These are phyloP conservation scores for Ceyx margarethae DNA, from an alignment of 2,113 vertebrate species.

Conservation along the genomic window DNA sequence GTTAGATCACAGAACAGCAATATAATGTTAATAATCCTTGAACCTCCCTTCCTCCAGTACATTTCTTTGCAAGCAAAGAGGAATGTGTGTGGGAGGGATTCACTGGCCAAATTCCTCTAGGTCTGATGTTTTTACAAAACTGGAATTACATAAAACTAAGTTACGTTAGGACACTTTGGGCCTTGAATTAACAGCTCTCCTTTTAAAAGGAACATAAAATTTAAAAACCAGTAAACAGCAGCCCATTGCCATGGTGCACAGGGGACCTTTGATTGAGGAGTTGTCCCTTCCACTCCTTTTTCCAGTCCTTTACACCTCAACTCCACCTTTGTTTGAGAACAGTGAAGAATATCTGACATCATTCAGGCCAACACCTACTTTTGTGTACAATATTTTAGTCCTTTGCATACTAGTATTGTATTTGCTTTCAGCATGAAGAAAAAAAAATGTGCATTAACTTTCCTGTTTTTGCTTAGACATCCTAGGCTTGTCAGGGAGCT, in stretches of 20 bases:
- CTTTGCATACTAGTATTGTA: neutral
- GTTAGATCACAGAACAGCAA: neutral
- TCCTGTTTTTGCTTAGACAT: neutral
- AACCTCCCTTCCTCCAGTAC: neutral
- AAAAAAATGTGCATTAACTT: neutral
- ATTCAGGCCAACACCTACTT: neutral
- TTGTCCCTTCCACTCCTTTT: accelerated
- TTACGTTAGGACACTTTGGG: neutral
- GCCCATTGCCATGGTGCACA: neutral
- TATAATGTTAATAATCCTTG: too few species aligned
- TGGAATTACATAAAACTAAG: neutral
- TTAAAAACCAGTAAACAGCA: neutral
- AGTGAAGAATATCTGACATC: neutral
- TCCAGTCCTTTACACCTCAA: accelerated
- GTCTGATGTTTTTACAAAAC: neutral
- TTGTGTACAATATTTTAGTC: neutral
- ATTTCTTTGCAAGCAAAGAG: neutral
- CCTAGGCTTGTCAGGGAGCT: neutral
- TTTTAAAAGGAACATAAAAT: neutral
- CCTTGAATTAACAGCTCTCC: neutral
- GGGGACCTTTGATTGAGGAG: accelerated
- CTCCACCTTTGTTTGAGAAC: neutral
- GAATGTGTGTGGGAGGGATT: neutral
- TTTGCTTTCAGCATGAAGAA: neutral
- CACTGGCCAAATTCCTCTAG: neutral